Base-by-base conservation (phyloP, 2,113 vertebrate species). In the Phalacrocorax pelagicus region DNA sequence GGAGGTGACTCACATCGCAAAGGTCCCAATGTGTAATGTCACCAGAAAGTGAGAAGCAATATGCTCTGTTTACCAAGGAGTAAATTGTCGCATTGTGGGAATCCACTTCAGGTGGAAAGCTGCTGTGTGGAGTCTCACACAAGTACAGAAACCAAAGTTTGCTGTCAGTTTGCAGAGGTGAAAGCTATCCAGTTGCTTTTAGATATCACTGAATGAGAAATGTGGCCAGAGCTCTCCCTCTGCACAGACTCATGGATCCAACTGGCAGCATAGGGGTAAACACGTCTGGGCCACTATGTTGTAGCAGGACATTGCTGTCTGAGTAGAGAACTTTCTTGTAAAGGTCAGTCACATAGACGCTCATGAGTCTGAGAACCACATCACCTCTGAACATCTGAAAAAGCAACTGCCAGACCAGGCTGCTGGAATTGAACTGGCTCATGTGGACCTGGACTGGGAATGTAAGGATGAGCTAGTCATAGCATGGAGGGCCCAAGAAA, bases 351-450 rank as follows among this genome's bases (percentile, higher is more conserved):
- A 88, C n/a, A 24, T 6, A 20, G 23, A n/a, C 19, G 20, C 4
- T 55, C 2, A 38, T 0, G 1, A n/a, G 49, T 30, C 49, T 55
- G 34, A 55, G 22, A 63, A 55, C 9, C 0, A 0, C 14, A 42
- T 8, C 26, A 46, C 32, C 2, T 3, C 27, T 71, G 40, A 79
- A 47, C 14, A 47, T 55, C 66, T 29, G 74, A 46, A 80, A 40
- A 63, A 80, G 15, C 6, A 40, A 80, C 23, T 47, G 49, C n/a
- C 22, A 40, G 40, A 55, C 12, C 66, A 80, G 12, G 15, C 29
- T 62, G 15, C 23, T 81, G 20, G 22, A 80, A 47, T 10, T 63
- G 19, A 57, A 24, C 15, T n/a, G 40, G 4, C 12, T 72, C 12
- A 30, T 7, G 12, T 11, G 29, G 23, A 80, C 23, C n/a, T n/a